Conservation (phyloP, 2,888 invertebrate species). For the Ceriagrion tenellum region DNA sequence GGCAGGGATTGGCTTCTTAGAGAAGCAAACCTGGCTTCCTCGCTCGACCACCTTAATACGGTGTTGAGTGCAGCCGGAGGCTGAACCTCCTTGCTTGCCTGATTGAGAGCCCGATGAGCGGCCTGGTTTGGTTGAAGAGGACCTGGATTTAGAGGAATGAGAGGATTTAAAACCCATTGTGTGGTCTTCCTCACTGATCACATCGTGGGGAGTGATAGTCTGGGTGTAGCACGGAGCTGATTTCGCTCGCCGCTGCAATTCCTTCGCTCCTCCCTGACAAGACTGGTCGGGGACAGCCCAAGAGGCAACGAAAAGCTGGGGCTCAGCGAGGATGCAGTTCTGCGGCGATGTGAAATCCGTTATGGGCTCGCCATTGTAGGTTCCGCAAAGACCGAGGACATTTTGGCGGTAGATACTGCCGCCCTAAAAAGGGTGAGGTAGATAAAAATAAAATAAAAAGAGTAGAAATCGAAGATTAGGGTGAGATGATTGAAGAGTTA, state of each 20-base stretch:
- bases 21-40: slow-evolving; percentile 82
- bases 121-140: slow-evolving; percentile 62
- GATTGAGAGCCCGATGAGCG: background rate
- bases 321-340: slow-evolving; percentile 80
- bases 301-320: slow-evolving; percentile 81
- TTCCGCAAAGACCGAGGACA: slow-evolving; percentile 84
- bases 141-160: slow-evolving; percentile 76
- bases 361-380: slow-evolving; percentile 81
- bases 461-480: background rate
- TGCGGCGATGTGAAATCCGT: slow-evolving; percentile 83
- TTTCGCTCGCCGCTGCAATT: slow-evolving; percentile 77
- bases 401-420: slow-evolving; percentile 79
- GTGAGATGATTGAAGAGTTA: background rate
- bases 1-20: slow-evolving; percentile 79
- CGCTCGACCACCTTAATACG: slow-evolving; percentile 76
- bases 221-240: slow-evolving; percentile 77
- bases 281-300: slow-evolving; percentile 80
- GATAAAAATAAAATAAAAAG: background rate
- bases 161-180: slow-evolving; percentile 66
- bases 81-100: slow-evolving; percentile 69
- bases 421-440: slow-evolving; percentile 72
- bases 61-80: slow-evolving; percentile 71
- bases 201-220: slow-evolving; percentile 76
- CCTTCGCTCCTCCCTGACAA: slow-evolving; percentile 78
- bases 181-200: slow-evolving; percentile 77